Evolutionary conservation across 2,797 vertebrate genomes (phyloP), one percentile per base, ranked within the genome.

Genomic region (Crenuchus spilurus): DNA sequence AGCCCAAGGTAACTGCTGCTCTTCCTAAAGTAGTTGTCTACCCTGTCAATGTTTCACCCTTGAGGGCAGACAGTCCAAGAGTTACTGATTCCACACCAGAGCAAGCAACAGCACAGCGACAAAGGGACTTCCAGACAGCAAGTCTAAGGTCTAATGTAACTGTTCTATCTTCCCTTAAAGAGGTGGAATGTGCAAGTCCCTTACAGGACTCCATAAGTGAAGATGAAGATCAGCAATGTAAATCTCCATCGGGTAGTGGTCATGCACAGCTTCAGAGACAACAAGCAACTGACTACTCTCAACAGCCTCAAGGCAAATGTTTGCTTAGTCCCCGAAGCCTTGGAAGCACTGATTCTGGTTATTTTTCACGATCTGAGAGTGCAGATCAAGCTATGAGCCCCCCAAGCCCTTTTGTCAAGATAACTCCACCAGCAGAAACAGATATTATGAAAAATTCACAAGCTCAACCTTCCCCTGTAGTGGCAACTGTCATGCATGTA

Each of bases 321-420:
- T 90, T 98, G 11, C 86, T 99, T 37, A 99, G 97, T 68, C 98
- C 98, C 3, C 93, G 97, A 70, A 99, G 98, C 87, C 88, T 99
- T 77, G 97, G 98, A 60, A 99, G 98, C 69, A 99, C 97, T 1
- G 98, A 99, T 82, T 99, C 98, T 0, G 98, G 97, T 30, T 99
- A 99, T 82, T 99, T 99, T 79, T 99, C 98, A 41, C 95, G 97
- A 44, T 99, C 97, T 1, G 98, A 99, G 88, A 99, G 98, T 84
- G 95, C 97, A 0, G 97, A 99, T 84, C 97, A 99, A 85, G 94
- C 95, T 2, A 96, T 95, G 93, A 97, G 96, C 80, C 95, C 97
- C 9, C 93, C 95, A 4, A 95, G 94, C 79, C 94, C 96, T n/a
- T 96, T 96, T 51, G 87, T 95, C 52, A 98, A 96, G 84, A 92